These are phyloP conservation scores for Scomber scombrus DNA, from an alignment of 2,113 vertebrate genomes.

Conservation along the genomic window DNA sequence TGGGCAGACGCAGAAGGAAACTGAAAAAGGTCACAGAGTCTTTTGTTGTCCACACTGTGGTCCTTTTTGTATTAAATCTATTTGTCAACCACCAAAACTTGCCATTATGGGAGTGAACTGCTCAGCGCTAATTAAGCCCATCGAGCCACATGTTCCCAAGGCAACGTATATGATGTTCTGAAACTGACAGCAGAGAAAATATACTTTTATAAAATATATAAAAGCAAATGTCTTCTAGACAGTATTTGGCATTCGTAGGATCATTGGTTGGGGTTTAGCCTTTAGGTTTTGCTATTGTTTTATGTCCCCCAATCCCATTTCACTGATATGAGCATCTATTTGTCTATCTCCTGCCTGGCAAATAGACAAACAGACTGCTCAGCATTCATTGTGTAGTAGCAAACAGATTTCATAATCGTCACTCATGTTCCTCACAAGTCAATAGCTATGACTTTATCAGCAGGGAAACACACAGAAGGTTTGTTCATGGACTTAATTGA, in stretches of 20 bases:
- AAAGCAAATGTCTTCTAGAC: conserved; percentile 47
- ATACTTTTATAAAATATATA: conserved; percentile 56
- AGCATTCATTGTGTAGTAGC: conserved; percentile 63
- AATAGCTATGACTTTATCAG: conserved; percentile 82
- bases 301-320: conserved; percentile 60
- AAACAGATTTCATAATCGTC: conserved; percentile 76
- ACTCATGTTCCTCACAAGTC: conserved; percentile 70
- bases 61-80: conserved; percentile 49
- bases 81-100: conserved; percentile 38
- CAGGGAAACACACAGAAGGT: conserved; percentile 78
- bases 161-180: conserved; percentile 50
- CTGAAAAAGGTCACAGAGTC: conserved; percentile 53
- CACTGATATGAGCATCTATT: conserved; percentile 72
- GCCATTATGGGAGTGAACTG: conserved; percentile 42
- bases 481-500: conserved; percentile 81
- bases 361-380: conserved; percentile 73
- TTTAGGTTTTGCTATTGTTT: conserved; percentile 62
- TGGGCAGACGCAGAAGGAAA: conserved; percentile 39
- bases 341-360: conserved; percentile 59
- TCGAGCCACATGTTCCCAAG: conserved; percentile 30
- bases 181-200: conserved; percentile 61
- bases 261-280: conserved; percentile 48
- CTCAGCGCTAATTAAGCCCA: conserved; percentile 50
- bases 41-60: conserved; percentile 43
- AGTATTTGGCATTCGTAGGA: conserved; percentile 50